A percentile compares a stretch with the other conserved stretches of the same genome.
Conservation (phyloP, 1,140 invertebrate genomes). For the Agraylea sexmaculata region DNA sequence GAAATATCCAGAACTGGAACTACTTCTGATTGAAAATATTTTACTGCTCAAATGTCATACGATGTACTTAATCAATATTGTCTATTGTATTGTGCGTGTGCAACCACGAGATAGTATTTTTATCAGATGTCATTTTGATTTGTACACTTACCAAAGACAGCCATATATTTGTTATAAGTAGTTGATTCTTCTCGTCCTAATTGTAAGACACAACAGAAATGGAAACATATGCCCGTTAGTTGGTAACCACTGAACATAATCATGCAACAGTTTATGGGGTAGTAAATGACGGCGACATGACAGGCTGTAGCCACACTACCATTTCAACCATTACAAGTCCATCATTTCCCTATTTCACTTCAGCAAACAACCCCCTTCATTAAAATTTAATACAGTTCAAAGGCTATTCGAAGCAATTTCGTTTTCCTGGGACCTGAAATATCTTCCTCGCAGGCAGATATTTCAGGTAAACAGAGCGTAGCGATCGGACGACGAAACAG, state of each 20-base stretch:
- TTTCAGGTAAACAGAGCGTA: no score
- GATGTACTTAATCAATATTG: no score
- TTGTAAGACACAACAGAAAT: slow-evolving; percentile 49
- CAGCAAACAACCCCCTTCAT: no score
- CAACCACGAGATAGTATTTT: slow-evolving; percentile 27
- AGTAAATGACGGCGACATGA: slow-evolving; percentile 25
- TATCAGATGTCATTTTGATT: slow-evolving; percentile 29
- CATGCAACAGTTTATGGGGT: slow-evolving; percentile 21
- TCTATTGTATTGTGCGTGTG: no score
- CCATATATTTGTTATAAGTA: slow-evolving; percentile 76
- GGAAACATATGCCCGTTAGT: slow-evolving; percentile 49
- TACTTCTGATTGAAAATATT: no score
- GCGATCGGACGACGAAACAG: no score
- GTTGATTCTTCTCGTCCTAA: slow-evolving; percentile 78
- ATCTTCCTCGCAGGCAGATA: no score
- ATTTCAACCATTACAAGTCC: slow-evolving; percentile 2
- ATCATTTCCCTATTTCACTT: background rate
- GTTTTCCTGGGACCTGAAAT: no score
- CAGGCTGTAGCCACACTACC: slow-evolving; percentile 23
- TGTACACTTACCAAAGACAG: slow-evolving; percentile 73
- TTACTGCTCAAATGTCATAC: no score
- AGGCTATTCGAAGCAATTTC: no score
- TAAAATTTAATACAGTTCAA: no score
- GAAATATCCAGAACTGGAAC: no score
- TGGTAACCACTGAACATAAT: slow-evolving; percentile 37